These are phyloP conservation scores for Nylanderia fulva DNA, from an alignment of 1,140 invertebrate species.

Conservation along the genomic window DNA sequence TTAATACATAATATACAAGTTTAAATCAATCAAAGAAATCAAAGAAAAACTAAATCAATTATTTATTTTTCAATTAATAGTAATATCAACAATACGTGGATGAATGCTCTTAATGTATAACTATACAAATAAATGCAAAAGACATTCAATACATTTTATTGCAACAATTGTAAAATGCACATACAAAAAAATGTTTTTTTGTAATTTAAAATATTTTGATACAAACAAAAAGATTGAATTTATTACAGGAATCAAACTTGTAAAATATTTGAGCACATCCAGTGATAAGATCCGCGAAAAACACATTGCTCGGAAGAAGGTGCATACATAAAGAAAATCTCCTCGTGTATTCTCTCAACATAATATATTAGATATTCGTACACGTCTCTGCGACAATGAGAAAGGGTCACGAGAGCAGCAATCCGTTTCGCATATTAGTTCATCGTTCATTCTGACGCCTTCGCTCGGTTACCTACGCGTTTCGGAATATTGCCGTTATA, in stretches of 20 bases:
- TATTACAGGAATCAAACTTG: not conserved
- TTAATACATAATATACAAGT: not conserved
- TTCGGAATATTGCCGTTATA: conserved; percentile 77
- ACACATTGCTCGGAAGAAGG: not conserved
- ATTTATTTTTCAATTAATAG: not conserved
- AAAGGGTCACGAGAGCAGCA: not conserved
- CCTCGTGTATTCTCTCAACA: not conserved
- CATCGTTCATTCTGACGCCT: not conserved
- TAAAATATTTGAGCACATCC: not conserved
- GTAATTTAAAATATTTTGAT: not conserved
- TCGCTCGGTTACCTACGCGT: conserved; percentile 7
- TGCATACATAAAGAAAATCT: not conserved
- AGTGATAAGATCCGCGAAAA: not conserved
- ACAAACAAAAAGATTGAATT: not conserved
- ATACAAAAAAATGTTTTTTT: not conserved
- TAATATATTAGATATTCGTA: not conserved
- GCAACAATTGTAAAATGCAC: not conserved
- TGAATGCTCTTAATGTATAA: not conserved
- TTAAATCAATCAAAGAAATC: not conserved
- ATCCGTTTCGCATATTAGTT: conserved; percentile 26
- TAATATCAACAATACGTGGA: not conserved
- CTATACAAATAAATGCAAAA: not conserved
- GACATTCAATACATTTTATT: not conserved
- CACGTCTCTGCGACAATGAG: not conserved
- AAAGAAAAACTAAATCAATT: not conserved